Base-by-base conservation (phyloP, 2,888 invertebrate genomes). In the Ophioninae sp. region DNA sequence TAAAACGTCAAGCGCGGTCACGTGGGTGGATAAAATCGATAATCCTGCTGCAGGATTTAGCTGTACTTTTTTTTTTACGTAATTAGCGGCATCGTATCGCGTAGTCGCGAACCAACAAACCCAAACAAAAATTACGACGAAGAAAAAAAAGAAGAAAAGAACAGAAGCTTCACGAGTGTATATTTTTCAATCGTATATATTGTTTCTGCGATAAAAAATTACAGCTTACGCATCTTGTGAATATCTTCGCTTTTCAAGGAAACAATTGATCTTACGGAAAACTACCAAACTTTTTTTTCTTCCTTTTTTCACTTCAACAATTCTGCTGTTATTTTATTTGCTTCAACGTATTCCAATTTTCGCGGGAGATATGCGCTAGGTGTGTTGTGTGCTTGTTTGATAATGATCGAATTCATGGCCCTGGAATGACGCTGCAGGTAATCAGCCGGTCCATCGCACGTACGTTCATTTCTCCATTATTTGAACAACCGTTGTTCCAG, bases 201-300 rank as follows among this genome's bases (percentile, higher is more conserved):
- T 79, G 64, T 84, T 79, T 75, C 79, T 83, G 82, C 81, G 80
- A 82, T 81, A 83, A 80, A 86, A 86, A 82, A 85, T 85, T 83
- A 81, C 85, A 85, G 80, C 81, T 82, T 64, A 83, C 83, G 80
- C 76, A 79, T 79, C 79, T 73, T 63, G 77, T 69, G 67, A 72
- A 76, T 79, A 77, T 68, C 67, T 72, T 67, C 41, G 74, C n/a
- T 73, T 64, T 41, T 59, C 37, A 20, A 37, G 58, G 74, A 64
- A 64, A 65, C n/a, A 65, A 63, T 74, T 22, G 37, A 69, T 83
- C 67, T 67, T 68, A 61, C 77, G 59, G 75, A 59, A 79, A 80
- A 30, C 30, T 30, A 30, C 30, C 79, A 80, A 71, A 20, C 68
- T 61, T 20, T 61, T 61, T 59, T 77, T 51, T 77, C 22, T 17